phyloP scores from a whole-genome alignment of 2,113 vertebrate genomes.

The Coregonus clupeaformis region DNA sequence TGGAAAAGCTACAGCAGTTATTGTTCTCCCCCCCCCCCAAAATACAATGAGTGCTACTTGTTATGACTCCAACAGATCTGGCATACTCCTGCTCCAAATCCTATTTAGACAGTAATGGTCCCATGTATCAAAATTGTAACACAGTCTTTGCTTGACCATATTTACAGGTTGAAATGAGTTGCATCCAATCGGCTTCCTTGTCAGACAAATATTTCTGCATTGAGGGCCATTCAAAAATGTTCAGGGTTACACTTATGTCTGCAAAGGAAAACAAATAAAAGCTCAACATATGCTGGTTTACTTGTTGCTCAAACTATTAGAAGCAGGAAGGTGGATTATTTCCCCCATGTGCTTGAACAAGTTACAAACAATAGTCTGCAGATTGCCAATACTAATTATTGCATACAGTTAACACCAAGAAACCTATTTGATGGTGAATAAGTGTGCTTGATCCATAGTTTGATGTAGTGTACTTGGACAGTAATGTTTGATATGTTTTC shows the following conservation, averaged over 20 bases:
- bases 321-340: slow-evolving; percentile 15
- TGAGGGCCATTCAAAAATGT: slow-evolving; percentile 20
- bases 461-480: slow-evolving; percentile 2
- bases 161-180: slow-evolving; percentile 26
- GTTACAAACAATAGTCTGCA: not conserved
- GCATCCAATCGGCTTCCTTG: slow-evolving; percentile 40
- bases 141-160: slow-evolving; percentile 22
- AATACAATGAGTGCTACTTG: slow-evolving; percentile 52
- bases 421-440: not conserved
- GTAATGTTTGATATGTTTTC: slow-evolving; percentile 37
- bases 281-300: slow-evolving; percentile 30
- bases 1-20: too few relatives aligned
- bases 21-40: not conserved
- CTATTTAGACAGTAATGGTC: slow-evolving; percentile 37
- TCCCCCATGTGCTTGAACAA: not conserved
- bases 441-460: slow-evolving; percentile 24
- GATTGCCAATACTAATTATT: slow-evolving; percentile 39
- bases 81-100: slow-evolving; percentile 14
- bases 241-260: not conserved
- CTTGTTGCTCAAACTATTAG: slow-evolving; percentile 26
- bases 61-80: slow-evolving; percentile 50
- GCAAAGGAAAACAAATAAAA: slow-evolving; percentile 40
- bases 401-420: slow-evolving; percentile 35
- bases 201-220: slow-evolving; percentile 43
- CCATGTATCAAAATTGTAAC: slow-evolving; percentile 28